Evolutionary conservation across 2,113 vertebrate species (phyloP), one percentile per base, ranked within the genome.

Genomic region (Muntiacus reevesi): DNA sequence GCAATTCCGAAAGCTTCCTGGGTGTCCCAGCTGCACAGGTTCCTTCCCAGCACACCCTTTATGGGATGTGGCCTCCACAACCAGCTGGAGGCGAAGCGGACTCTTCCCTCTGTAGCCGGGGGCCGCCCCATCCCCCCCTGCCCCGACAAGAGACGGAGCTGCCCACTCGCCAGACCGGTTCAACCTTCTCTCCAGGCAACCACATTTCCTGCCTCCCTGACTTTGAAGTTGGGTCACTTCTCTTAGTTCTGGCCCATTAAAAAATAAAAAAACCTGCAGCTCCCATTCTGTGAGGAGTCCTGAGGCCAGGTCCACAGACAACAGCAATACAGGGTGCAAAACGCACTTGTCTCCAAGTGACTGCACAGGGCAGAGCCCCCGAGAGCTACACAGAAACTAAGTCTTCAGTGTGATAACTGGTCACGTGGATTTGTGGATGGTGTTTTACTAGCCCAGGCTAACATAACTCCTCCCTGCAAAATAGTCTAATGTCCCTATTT

Each of bases 121-220:
- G 0, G n/a, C 28, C 15, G 27, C 40, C 3, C 40, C 17, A 0
- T 0, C 2, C n/a, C 25, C 27, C 89, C 12, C 2, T 0, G 2
- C 60, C 47, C 43, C 2, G 2, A 0, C 4, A 5, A 5, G 9
- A n/a, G 25, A 54, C 1, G 4, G 3, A 0, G 15, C 59, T 3
- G 16, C 71, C 87, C 14, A 2, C 36, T 57, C 27, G 5, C 45
- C 71, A 27, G 40, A 47, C 6, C 1, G 23, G 23, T 23, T 71
- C 45, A 2, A 6, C 21, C 45, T n/a, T 50, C 55, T 62, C 57
- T 40, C 47, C 4, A 5, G 19, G 28, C n/a, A n/a, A 30, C 57
- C n/a, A 2, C 57, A 30, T 13, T 54, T 62, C 47, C 81, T 62
- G 79, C 40, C 81, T 57, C 12, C 64, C 43, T 13, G 89, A 27